These are phyloP conservation scores for Neocrepidodera transversa DNA, from an alignment of 2,888 invertebrate genomes.

Conservation along the genomic window DNA sequence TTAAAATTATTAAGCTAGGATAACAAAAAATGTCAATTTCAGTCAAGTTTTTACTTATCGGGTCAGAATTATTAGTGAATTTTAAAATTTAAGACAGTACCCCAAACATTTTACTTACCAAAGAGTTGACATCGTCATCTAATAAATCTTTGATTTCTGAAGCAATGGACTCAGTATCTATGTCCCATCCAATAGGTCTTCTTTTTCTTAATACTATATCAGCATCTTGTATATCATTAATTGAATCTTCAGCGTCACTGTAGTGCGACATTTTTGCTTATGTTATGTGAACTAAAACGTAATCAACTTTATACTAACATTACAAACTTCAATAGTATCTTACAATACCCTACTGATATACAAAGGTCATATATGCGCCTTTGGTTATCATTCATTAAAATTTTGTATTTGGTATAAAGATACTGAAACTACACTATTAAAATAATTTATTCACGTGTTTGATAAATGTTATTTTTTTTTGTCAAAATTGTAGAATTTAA, in stretches of 20 bases:
- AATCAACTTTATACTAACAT: not conserved
- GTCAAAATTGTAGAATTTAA: too few species aligned
- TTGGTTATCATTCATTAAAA: constrained; percentile 3
- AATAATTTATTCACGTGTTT: not conserved
- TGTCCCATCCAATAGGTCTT: constrained; percentile 58
- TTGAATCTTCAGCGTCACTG: constrained; percentile 59
- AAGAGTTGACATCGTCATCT: constrained; percentile 59
- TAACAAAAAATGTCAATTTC: too few species aligned
- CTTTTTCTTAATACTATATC: constrained; percentile 54
- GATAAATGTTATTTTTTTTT: too few species aligned
- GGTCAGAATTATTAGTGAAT: too few species aligned
- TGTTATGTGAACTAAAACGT: constrained; percentile 14
- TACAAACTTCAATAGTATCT: not conserved
- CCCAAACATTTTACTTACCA: too few species aligned
- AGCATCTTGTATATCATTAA: constrained; percentile 51
- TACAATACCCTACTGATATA: not conserved
- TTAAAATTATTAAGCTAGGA: too few species aligned
- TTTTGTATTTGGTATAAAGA: not conserved
- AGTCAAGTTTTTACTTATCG: too few species aligned
- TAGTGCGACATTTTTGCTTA: constrained; percentile 57
- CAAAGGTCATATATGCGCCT: not conserved
- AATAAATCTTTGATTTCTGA: constrained; percentile 62
- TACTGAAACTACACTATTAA: not conserved
- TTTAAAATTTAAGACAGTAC: too few species aligned
- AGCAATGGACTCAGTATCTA: constrained; percentile 58